These are phyloP conservation scores for Agonum fuliginosum DNA, from an alignment of 2,888 invertebrate species.

Conservation along the genomic window DNA sequence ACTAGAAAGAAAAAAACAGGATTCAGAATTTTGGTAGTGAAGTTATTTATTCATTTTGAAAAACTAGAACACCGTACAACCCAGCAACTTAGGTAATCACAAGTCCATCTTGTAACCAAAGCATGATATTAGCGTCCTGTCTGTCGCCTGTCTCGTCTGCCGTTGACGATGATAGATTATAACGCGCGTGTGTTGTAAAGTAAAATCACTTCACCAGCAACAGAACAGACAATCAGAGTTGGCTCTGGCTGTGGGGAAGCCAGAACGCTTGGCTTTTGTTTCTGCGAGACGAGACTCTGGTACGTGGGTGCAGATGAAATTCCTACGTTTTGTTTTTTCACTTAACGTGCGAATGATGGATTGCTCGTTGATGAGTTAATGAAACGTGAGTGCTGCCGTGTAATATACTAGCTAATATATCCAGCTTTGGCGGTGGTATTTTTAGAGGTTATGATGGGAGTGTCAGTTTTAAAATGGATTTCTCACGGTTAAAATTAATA, in stretches of 20 bases:
- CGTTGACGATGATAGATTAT: constrained; percentile 34
- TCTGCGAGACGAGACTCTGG: constrained; percentile 10
- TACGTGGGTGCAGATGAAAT: constrained; percentile 15
- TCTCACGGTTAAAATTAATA: too few species aligned
- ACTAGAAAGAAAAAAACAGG: too few species aligned
- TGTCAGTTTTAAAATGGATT: too few species aligned
- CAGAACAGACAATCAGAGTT: not conserved
- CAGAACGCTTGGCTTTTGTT: not conserved
- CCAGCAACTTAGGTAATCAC: constrained; percentile 6
- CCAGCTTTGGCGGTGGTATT: not conserved
- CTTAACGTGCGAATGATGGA: constrained; percentile 38
- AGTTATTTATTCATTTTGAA: not conserved
- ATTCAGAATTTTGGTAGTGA: too few species aligned
- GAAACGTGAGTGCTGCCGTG: not conserved
- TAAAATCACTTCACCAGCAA: not conserved
- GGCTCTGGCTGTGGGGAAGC: constrained; percentile 18
- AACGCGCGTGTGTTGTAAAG: not conserved
- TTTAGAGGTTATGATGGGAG: not conserved
- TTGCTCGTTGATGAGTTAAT: constrained; percentile 22
- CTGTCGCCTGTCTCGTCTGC: constrained; percentile 15
- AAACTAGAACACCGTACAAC: constrained; percentile 9
- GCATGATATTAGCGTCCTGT: constrained; percentile 41
- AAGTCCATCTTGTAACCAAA: constrained; percentile 29
- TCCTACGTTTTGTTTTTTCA: constrained; percentile 28
- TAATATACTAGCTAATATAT: constrained; percentile 9